Conservation (phyloP, 2,797 vertebrate genomes). For the Loriculus beryllinus region DNA sequence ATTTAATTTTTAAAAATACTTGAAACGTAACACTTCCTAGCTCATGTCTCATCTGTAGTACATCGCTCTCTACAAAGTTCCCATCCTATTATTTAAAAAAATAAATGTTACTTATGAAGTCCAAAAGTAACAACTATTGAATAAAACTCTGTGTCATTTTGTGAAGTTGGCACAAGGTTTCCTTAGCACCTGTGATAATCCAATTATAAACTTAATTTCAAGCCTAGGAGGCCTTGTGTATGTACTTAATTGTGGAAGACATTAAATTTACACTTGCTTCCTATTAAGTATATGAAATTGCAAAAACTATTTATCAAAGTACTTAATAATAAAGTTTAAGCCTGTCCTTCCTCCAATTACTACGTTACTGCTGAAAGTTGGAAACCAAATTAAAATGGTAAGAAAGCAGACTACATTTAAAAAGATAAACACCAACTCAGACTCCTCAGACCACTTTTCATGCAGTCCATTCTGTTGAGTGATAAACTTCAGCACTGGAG, state of each 20-base stretch:
- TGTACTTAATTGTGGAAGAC: neutral
- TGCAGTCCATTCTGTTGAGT: neutral
- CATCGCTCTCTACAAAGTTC: neutral
- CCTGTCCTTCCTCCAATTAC: neutral
- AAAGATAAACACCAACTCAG: conserved; percentile 6
- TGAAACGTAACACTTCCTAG: neutral
- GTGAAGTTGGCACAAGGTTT: neutral
- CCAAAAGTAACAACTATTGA: neutral
- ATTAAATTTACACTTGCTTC: neutral
- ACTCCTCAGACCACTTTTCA: neutral
- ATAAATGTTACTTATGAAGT: neutral
- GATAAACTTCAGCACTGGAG: neutral
- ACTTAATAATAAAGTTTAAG: neutral
- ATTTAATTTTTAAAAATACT: neutral
- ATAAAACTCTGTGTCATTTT: neutral
- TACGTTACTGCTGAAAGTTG: neutral
- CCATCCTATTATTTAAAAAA: neutral
- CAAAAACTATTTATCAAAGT: neutral
- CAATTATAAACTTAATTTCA: neutral
- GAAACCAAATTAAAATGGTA: neutral
- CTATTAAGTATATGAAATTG: neutral
- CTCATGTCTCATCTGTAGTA: neutral
- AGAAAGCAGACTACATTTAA: neutral
- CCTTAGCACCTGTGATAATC: neutral
- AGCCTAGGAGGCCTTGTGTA: neutral